Percentiles rank a stretch among this genome's conserved stretches.
Evolutionary conservation across 1,140 invertebrate genomes (phyloP).

Genomic region (Thaumetopoea pityocampa): DNA sequence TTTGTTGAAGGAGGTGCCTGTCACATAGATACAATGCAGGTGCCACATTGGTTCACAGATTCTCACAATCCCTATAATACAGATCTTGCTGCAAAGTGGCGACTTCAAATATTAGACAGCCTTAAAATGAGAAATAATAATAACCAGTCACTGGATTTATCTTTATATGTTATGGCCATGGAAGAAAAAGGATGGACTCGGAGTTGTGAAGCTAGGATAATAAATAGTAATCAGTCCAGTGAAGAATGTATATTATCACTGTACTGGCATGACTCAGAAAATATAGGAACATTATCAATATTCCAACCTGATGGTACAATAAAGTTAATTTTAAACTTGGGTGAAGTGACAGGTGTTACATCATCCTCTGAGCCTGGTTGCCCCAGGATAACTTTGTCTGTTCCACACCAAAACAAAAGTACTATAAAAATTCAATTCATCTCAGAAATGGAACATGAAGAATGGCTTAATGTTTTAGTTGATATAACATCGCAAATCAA

Average conservation of each 20-base stretch:
- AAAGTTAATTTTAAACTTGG: slow-evolving; percentile 80
- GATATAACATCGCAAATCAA: slow-evolving; percentile 83
- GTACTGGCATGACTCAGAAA: slow-evolving; percentile 82
- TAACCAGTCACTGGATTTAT: slow-evolving; percentile 73
- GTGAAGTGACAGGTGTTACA: slow-evolving; percentile 84
- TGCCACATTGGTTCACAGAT: slow-evolving; percentile 86
- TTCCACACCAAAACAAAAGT: slow-evolving; percentile 77
- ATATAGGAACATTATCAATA: slow-evolving; percentile 85
- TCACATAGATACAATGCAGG: slow-evolving; percentile 80
- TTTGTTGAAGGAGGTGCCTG: slow-evolving; percentile 89
- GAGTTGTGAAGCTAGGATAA: slow-evolving; percentile 83
- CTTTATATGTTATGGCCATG: slow-evolving; percentile 83
- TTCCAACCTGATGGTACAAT: slow-evolving; percentile 85
- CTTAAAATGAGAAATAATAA: slow-evolving; percentile 78
- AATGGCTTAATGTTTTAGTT: slow-evolving; percentile 88
- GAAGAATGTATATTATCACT: slow-evolving; percentile 88
- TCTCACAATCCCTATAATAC: slow-evolving; percentile 75
- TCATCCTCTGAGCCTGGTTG: slow-evolving; percentile 86
- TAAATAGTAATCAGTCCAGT: slow-evolving; percentile 77
- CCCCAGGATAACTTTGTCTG: slow-evolving; percentile 83
- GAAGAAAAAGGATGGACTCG: slow-evolving; percentile 91
- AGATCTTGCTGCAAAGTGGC: slow-evolving; percentile 85
- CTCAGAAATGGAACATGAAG: slow-evolving; percentile 88
- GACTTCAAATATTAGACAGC: slow-evolving; percentile 83
- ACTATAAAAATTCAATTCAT: slow-evolving; percentile 84